phyloP scores from a whole-genome alignment of 2,113 vertebrate species.

The Micromys minutus region DNA sequence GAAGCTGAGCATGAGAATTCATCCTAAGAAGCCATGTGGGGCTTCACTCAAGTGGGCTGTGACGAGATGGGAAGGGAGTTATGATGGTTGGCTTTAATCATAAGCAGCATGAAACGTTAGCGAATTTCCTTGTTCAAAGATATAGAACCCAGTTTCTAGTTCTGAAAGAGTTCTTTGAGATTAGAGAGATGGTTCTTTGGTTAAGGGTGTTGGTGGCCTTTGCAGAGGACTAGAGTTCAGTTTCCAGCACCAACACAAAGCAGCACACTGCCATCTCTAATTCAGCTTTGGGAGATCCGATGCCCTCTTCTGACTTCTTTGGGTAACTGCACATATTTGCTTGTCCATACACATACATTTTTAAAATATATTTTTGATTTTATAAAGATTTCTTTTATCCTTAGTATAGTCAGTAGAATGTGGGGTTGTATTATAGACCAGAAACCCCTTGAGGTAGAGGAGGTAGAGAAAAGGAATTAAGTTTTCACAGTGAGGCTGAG shows the following conservation, averaged over 20 bases:
- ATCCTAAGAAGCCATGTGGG: not conserved
- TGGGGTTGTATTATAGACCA: not conserved
- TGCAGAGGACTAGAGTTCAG: not conserved
- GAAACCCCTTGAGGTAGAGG: slow-evolving; percentile 2
- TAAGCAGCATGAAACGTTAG: not conserved
- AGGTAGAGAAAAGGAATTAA: not conserved
- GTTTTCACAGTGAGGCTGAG: not conserved
- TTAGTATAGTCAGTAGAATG: not conserved
- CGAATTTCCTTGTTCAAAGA: not conserved
- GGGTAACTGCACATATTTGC: not conserved
- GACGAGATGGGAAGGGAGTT: not conserved
- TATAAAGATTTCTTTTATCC: slow-evolving; percentile 14
- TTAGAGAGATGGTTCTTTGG: not conserved
- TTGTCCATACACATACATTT: not conserved
- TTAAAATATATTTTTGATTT: not conserved
- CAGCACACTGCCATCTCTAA: not conserved
- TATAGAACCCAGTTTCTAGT: not conserved
- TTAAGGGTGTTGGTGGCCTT: not conserved
- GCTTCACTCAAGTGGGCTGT: not conserved
- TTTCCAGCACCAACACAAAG: not conserved
- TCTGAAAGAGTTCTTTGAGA: not conserved
- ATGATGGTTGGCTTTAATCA: not conserved
- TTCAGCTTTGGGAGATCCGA: too few relatives aligned
- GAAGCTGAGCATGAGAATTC: too few relatives aligned
- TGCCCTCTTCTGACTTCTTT: not conserved